Evolutionary conservation across 2,113 vertebrate genomes (phyloP).

Genomic region (Genyomyrus donnyi): DNA sequence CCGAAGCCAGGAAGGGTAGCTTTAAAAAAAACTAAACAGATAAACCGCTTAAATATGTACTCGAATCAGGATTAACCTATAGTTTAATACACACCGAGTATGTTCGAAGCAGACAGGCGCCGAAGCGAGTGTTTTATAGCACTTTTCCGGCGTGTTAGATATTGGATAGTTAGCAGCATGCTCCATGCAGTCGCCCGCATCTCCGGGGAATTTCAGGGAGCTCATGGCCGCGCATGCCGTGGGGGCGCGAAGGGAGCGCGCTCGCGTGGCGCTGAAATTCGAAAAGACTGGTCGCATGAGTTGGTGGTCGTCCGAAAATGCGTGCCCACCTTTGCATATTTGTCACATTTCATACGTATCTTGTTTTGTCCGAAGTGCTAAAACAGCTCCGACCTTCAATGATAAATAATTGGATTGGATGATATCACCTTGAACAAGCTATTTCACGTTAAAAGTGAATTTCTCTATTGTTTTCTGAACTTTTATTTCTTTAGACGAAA

Average conservation of each 20-base stretch:
- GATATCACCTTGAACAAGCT: background rate
- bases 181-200: conserved; percentile 9
- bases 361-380: background rate
- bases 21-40: background rate
- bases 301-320: background rate
- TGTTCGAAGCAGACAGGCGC: background rate
- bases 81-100: background rate
- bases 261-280: conserved; percentile 18
- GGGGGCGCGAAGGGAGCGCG: background rate
- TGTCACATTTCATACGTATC: background rate
- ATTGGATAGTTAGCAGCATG: conserved; percentile 1
- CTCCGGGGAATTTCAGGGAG: conserved; percentile 21
- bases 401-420: background rate
- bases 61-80: background rate
- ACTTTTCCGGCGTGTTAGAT: background rate
- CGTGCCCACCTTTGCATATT: background rate
- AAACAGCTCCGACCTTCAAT: background rate
- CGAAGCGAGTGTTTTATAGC: background rate
- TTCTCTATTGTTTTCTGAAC: background rate
- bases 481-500: background rate
- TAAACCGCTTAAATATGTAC: background rate
- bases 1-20: conserved; percentile 20
- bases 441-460: background rate
- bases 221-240: conserved; percentile 15
- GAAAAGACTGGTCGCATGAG: background rate